These are phyloP conservation scores for Epicauta chinensis DNA, from an alignment of 1,140 invertebrate species.

Conservation along the genomic window DNA sequence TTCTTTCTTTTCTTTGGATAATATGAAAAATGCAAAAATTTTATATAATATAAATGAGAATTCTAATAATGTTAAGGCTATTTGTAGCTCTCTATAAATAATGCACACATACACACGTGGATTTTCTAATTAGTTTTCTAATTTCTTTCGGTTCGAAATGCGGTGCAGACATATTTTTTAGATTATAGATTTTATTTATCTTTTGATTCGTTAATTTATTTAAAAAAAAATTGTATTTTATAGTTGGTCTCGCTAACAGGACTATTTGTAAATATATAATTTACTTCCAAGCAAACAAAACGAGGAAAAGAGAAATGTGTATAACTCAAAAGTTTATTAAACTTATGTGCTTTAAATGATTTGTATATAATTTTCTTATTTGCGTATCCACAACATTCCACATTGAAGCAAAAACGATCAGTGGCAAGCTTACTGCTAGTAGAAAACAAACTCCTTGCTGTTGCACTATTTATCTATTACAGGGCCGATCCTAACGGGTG, in stretches of 20 bases:
- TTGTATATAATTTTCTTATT: slow-evolving; percentile 15
- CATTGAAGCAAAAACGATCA: too few species aligned
- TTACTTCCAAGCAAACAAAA: slow-evolving; percentile 24
- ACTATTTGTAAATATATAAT: slow-evolving; percentile 36
- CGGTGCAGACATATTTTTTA: slow-evolving; percentile 23
- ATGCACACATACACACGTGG: slow-evolving; percentile 1
- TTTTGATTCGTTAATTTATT: slow-evolving; percentile 33
- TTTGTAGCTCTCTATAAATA: slow-evolving; percentile 28
- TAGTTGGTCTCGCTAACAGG: slow-evolving; percentile 41
- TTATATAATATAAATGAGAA: slow-evolving; percentile 10
- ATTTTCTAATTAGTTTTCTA: too few species aligned
- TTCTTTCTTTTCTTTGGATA: slow-evolving; percentile 15
- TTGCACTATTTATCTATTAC: too few species aligned
- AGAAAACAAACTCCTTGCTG: too few species aligned
- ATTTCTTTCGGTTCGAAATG: neutral
- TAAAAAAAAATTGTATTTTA: slow-evolving; percentile 32
- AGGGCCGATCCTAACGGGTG: too few species aligned
- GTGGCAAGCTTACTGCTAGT: too few species aligned
- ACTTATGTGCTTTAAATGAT: slow-evolving; percentile 22
- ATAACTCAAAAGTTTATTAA: slow-evolving; percentile 36
- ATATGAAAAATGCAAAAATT: slow-evolving; percentile 14
- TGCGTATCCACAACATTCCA: too few species aligned
- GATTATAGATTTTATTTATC: slow-evolving; percentile 29
- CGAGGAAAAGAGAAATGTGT: slow-evolving; percentile 22
- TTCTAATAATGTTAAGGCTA: slow-evolving; percentile 18